Conservation (phyloP, 1,140 invertebrate genomes). For the Drosophila oshimai region DNA sequence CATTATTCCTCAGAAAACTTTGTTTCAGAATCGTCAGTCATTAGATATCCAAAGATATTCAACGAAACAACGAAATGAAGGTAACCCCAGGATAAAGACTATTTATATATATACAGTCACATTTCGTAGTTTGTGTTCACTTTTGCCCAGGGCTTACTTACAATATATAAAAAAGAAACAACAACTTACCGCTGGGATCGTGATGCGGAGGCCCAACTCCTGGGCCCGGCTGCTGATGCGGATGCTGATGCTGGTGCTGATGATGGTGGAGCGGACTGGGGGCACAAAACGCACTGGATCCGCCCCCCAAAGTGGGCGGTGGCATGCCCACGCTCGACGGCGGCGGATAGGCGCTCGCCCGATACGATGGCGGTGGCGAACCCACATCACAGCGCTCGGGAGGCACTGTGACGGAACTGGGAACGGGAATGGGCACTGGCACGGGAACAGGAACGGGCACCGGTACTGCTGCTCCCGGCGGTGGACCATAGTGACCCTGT, state of each 20-base stretch:
- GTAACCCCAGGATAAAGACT: too few relatives aligned
- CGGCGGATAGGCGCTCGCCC: conserved; percentile 64
- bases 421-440: conserved; percentile 15
- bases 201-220: conserved; percentile 58
- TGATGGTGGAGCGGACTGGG: conserved; percentile 74
- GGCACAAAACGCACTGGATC: conserved; percentile 76
- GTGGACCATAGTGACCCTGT: conserved; percentile 48
- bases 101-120: too few relatives aligned
- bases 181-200: conserved; percentile 73
- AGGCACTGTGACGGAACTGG: conserved; percentile 10
- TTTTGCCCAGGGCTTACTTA: too few relatives aligned
- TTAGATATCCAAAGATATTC: too few relatives aligned
- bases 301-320: conserved; percentile 62
- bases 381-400: conserved; percentile 72
- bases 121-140: too few relatives aligned
- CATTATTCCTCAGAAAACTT: too few relatives aligned
- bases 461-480: conserved; percentile 25
- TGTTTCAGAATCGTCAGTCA: too few relatives aligned
- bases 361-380: conserved; percentile 75
- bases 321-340: conserved; percentile 38
- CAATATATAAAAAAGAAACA: background rate
- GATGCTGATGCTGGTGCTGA: conserved; percentile 57
- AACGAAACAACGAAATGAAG: too few relatives aligned
- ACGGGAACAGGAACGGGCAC: conserved; percentile 19
- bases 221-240: conserved; percentile 33